Evolutionary conservation across 2,113 vertebrate genomes (phyloP).

Genomic region (Sebastes schlegelii): DNA sequence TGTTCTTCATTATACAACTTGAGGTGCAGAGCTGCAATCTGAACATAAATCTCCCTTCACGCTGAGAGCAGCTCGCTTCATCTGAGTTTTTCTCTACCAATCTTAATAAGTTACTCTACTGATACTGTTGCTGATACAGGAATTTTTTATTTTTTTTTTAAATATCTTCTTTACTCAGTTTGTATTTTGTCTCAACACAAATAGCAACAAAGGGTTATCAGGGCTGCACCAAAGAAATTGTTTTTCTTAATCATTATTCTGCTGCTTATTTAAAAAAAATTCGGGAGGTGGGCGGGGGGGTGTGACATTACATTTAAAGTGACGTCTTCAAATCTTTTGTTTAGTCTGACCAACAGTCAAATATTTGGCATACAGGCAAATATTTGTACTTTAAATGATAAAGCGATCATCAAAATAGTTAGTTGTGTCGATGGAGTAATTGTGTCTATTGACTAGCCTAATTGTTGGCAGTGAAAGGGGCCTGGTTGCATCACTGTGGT

Average conservation of each 20-base stretch:
- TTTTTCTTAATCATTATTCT: background rate
- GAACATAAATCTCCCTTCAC: background rate
- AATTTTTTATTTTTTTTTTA: background rate
- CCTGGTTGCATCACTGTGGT: background rate
- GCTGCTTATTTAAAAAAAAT: too few species aligned
- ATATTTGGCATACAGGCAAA: too few species aligned
- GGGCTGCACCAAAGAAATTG: background rate
- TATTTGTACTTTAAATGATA: too few species aligned
- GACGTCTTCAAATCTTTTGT: too few species aligned
- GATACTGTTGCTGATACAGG: background rate
- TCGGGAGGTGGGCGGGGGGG: too few species aligned
- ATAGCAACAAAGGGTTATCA: background rate
- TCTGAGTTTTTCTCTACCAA: background rate
- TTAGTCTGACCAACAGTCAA: too few species aligned
- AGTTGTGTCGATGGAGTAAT: background rate
- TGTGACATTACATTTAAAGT: too few species aligned
- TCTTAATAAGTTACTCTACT: too few species aligned
- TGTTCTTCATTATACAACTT: conserved; percentile 55
- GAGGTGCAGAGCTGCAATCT: conserved; percentile 29
- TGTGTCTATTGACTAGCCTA: background rate
- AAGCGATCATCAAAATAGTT: background rate
- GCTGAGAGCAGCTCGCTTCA: background rate
- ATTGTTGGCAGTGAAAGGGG: background rate
- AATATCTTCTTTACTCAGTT: background rate
- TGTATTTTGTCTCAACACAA: background rate